Evolutionary conservation across 1,140 invertebrate species (phyloP), one percentile per base, ranked within the genome.

Genomic region (Andricus grossulariae): DNA sequence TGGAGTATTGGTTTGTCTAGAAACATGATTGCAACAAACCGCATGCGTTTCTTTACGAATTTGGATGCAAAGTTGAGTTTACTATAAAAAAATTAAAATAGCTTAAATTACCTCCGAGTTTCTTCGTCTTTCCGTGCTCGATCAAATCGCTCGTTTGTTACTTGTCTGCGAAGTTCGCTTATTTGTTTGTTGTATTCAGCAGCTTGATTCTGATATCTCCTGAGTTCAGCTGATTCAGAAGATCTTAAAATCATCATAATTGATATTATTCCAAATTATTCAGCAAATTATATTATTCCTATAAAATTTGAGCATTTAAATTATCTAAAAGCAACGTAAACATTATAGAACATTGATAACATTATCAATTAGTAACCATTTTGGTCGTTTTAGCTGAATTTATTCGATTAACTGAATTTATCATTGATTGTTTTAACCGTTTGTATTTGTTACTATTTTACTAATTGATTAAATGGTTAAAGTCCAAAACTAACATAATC

Each of bases 101-200:
- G 32, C 50, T 19, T 52, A 19, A 66, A 50, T 66, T 87, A 89
- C 90, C 89, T 89, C 81, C 88, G 78, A 81, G 72, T 86, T 60
- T 91, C 87, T 71, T 91, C 90, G 2, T 90, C 86, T 74, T 88
- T 85, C 72, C 82, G 83, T 0, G 89, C 88, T 11, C 88, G 82
- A 75, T 92, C 86, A 80, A 93, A 93, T 72, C 91, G 88, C 84
- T 93, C 92, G 71, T 93, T 92, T 4, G 92, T 93, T 5, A 94
- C 88, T 82, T 93, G 90, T 76, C 92, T 87, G 70, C 92, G 90
- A 25, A 94, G 89, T 49, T 93, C 90, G 39, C 86, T 91, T 60
- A 93, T 91, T 85, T 93, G 92, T 72, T 92, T 90, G 50, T 87
- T 92, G 51, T 93, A 93, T 45, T 93, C 92, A 16, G 91, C 87